phyloP scores from a whole-genome alignment of 2,113 vertebrate genomes.

The Montifringilla adamsi region DNA sequence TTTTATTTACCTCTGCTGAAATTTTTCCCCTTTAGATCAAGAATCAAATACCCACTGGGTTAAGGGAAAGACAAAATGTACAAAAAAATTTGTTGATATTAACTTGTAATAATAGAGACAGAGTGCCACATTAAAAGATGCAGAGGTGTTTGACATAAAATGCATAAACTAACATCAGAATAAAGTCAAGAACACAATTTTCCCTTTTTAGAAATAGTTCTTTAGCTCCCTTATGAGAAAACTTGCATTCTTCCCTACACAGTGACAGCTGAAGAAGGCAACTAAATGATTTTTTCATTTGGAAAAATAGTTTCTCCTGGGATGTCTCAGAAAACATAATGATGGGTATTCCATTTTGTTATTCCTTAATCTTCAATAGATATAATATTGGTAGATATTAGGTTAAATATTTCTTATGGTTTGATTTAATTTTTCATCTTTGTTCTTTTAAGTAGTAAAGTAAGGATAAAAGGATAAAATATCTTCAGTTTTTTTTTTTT shows the following conservation, averaged over 20 bases:
- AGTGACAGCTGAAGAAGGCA: background rate
- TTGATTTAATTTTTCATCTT: background rate
- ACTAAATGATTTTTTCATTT: background rate
- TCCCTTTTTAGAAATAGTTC: background rate
- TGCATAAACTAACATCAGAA: background rate
- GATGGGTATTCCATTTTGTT: background rate
- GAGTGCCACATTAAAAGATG: background rate
- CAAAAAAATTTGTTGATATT: background rate
- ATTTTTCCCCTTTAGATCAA: background rate
- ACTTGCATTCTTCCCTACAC: background rate
- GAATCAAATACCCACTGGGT: background rate
- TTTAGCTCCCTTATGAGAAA: background rate
- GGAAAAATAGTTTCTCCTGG: background rate
- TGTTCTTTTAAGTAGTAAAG: background rate
- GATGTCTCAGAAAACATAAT: background rate
- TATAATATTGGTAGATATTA: background rate
- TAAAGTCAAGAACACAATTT: background rate
- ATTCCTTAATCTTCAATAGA: background rate
- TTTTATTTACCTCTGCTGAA: background rate
- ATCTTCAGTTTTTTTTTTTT: background rate
- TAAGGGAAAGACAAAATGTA: background rate
- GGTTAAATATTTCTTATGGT: background rate
- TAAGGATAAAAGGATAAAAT: background rate
- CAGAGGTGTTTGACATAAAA: background rate
- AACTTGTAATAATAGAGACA: background rate